Conservation (phyloP, 1,140 invertebrate species). For the Aphelenchoides fujianensis region DNA sequence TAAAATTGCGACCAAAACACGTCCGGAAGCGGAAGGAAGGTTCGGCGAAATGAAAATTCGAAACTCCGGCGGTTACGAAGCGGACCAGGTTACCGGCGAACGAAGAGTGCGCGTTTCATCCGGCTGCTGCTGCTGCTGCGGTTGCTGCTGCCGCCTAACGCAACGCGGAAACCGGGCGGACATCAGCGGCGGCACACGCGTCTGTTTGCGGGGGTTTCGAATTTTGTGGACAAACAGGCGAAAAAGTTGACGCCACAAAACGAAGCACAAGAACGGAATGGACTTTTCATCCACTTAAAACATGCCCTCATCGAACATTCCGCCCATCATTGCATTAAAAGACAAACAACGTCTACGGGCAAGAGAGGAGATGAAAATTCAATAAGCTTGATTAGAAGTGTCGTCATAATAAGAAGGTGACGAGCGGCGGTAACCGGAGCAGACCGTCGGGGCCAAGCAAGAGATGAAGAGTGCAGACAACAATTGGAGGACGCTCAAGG, state of each 20-base stretch:
- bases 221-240: neutral
- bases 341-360: neutral
- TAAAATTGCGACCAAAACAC: constrained; percentile 2
- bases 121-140: too few species aligned
- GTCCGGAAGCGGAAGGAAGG: neutral
- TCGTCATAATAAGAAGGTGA: constrained; percentile 3
- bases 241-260: constrained; percentile 1
- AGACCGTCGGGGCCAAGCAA: too few species aligned
- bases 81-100: constrained; percentile 4
- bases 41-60: constrained; percentile 1
- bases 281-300: neutral
- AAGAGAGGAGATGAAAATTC: neutral
- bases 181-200: neutral
- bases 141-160: neutral
- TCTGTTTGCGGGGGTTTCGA: neutral
- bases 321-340: too few species aligned
- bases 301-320: too few species aligned
- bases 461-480: too few species aligned
- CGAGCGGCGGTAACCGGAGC: neutral
- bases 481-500: neutral
- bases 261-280: neutral
- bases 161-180: neutral
- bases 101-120: too few species aligned
- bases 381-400: neutral
- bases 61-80: neutral